A percentile compares a stretch with the other conserved stretches of the same genome.
phyloP scores from a whole-genome alignment of 2,797 vertebrate species.

The Poeciliopsis gracilis region DNA sequence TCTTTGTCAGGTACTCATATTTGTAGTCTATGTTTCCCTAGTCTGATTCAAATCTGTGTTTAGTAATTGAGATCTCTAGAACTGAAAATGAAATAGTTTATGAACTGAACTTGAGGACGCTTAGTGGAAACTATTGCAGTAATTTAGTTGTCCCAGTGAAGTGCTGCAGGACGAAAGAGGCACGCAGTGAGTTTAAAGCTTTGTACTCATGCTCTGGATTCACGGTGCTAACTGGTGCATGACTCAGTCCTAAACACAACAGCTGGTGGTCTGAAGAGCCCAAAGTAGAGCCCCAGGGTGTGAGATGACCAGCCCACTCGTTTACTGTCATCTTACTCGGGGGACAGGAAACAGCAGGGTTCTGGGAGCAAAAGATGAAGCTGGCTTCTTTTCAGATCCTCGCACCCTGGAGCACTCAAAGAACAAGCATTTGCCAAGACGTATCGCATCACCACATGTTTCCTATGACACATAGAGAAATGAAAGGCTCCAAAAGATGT shows the following conservation, averaged over 20 bases:
- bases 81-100: background rate
- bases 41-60: background rate
- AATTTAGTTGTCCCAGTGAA: background rate
- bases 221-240: conserved; percentile 65
- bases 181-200: conserved; percentile 46
- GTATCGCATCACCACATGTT: conserved; percentile 62
- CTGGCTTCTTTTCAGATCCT: conserved; percentile 66
- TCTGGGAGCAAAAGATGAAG: conserved; percentile 57
- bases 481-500: conserved; percentile 37
- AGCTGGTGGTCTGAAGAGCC: conserved; percentile 78
- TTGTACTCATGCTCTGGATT: conserved; percentile 47
- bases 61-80: background rate
- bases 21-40: conserved; percentile 2
- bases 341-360: conserved; percentile 63
- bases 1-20: conserved; percentile 1
- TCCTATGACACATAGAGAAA: conserved; percentile 34
- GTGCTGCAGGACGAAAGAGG: conserved; percentile 5
- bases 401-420: conserved; percentile 54
- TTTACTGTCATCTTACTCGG: conserved; percentile 69
- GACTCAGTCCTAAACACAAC: conserved; percentile 72
- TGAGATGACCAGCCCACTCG: conserved; percentile 75
- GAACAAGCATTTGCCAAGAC: conserved; percentile 58
- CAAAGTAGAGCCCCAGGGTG: conserved; percentile 70
- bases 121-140: conserved; percentile 2
- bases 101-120: background rate